A percentile compares a stretch with the other conserved stretches of the same genome.
phyloP scores from a whole-genome alignment of 2,888 invertebrate species.

The Loripinus fragilis region DNA sequence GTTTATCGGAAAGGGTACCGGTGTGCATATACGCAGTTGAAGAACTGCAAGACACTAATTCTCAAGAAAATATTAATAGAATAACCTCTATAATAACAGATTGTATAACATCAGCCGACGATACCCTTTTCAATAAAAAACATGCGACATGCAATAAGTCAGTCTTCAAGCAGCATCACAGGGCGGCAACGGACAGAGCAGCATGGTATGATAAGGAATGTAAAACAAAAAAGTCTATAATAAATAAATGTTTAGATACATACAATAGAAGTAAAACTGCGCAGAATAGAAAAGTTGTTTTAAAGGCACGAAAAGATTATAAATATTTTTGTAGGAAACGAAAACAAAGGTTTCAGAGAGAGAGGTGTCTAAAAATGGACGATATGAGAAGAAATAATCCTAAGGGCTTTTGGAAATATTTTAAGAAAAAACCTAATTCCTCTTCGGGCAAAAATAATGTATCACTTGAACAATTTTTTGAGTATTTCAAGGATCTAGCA shows the following conservation, averaged over 20 bases:
- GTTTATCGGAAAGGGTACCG: not conserved
- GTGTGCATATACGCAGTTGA: not conserved
- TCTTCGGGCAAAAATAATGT: not conserved
- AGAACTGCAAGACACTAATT: too few relatives aligned
- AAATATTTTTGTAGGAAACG: constrained; percentile 12
- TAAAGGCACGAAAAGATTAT: constrained; percentile 9
- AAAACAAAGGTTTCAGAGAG: not conserved
- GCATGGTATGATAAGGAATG: constrained; percentile 30
- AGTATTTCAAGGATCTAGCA: not conserved
- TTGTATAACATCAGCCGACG: not conserved
- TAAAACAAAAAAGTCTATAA: not conserved
- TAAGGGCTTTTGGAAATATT: constrained; percentile 15
- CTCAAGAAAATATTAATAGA: too few relatives aligned
- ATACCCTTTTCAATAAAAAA: not conserved
- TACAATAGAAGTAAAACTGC: too few relatives aligned
- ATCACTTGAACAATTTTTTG: not conserved
- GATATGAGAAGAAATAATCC: constrained; percentile 20
- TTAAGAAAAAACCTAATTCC: not conserved
- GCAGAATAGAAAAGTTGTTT: too few relatives aligned
- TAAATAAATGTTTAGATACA: too few relatives aligned
- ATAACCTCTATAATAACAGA: not conserved
- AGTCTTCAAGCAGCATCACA: too few relatives aligned
- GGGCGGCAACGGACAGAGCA: not conserved
- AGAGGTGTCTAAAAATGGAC: constrained; percentile 15
- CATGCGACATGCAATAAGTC: too few relatives aligned